A percentile compares a stretch with the other conserved stretches of the same genome.
phyloP scores from a whole-genome alignment of 1,140 invertebrate genomes.

The Drosophila baimaii region DNA sequence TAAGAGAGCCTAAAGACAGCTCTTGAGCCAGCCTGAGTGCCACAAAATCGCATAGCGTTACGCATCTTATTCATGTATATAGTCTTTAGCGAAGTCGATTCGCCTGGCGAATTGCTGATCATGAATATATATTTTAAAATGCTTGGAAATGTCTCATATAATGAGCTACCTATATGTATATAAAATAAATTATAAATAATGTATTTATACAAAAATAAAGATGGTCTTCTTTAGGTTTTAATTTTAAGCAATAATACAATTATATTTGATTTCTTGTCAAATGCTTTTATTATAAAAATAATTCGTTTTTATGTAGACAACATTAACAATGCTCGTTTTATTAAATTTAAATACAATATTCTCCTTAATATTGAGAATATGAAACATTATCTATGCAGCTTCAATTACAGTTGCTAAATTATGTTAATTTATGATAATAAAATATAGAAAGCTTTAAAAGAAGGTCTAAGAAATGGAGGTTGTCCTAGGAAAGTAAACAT shows the following conservation, averaged over 20 bases:
- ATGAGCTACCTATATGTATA: no score
- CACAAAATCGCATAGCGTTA: no score
- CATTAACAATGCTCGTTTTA: background rate
- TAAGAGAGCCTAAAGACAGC: no score
- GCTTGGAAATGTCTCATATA: no score
- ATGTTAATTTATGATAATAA: background rate
- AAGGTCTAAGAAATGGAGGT: background rate
- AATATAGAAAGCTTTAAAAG: background rate
- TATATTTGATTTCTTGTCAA: background rate
- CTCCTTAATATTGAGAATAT: background rate
- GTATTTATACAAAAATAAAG: no score
- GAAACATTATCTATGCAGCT: background rate
- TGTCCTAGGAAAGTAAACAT: background rate
- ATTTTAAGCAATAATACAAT: background rate
- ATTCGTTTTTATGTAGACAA: background rate
- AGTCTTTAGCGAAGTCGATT: no score
- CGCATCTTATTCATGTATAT: no score
- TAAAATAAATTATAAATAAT: no score
- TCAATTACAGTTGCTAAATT: background rate
- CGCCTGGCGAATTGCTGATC: background rate
- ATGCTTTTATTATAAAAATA: slow-evolving; percentile 12
- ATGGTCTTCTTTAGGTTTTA: no score
- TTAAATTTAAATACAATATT: no score
- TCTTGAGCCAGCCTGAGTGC: no score
- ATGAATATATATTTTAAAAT: background rate